phyloP scores from a whole-genome alignment of 2,797 vertebrate genomes.

The Enteromius afrohamiltoni region DNA sequence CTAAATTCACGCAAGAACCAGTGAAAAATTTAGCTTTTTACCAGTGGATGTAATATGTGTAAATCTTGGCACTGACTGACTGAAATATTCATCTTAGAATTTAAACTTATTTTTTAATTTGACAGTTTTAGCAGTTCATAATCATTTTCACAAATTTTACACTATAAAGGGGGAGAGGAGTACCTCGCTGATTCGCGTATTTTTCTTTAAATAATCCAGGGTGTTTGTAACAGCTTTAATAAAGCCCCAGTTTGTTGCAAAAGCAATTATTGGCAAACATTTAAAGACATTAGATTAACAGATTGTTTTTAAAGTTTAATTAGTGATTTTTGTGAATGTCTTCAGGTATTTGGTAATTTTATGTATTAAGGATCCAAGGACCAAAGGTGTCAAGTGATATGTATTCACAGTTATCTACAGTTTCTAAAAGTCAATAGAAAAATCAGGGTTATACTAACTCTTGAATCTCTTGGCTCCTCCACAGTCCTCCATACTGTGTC shows the following conservation, averaged over 20 bases:
- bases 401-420: background rate
- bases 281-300: background rate
- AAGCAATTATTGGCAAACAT: background rate
- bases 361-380: background rate
- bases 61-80: background rate
- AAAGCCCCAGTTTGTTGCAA: background rate
- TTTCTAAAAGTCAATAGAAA: background rate
- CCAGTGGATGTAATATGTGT: background rate
- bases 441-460: background rate
- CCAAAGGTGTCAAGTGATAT: background rate
- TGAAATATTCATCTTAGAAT: background rate
- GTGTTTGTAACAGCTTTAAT: background rate
- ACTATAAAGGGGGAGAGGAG: background rate
- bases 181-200: too few species aligned
- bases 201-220: background rate
- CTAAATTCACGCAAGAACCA: constrained; percentile 43
- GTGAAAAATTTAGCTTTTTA: background rate
- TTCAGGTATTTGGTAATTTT: background rate
- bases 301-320: background rate
- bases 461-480: background rate
- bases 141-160: background rate
- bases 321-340: background rate
- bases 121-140: background rate
- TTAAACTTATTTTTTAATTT: background rate
- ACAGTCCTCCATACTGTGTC: background rate